A percentile compares a stretch with the other conserved stretches of the same genome.
These are phyloP conservation scores for Sarotherodon lohbergeri DNA, from an alignment of 2,113 vertebrate genomes.

Conservation along the genomic window DNA sequence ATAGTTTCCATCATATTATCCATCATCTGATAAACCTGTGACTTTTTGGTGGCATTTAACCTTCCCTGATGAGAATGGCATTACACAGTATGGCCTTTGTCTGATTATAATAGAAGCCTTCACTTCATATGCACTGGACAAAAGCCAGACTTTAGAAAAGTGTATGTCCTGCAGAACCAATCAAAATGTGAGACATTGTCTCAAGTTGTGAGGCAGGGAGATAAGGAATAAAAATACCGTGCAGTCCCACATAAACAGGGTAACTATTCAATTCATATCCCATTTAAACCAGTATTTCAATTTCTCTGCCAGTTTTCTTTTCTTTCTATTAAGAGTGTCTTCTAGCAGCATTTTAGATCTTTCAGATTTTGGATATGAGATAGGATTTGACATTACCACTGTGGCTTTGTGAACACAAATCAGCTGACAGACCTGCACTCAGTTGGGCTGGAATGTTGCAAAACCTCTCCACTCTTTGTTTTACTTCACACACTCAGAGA, in stretches of 20 bases:
- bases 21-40: neutral
- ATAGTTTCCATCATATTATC: neutral
- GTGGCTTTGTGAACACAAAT: neutral
- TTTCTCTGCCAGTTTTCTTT: neutral
- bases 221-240: neutral
- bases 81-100: neutral
- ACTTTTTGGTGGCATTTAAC: neutral
- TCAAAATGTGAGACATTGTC: neutral
- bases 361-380: neutral
- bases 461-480: neutral
- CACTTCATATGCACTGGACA: neutral
- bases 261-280: neutral
- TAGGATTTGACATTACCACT: neutral
- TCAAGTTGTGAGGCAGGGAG: neutral
- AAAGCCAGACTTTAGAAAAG: neutral
- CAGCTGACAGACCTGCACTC: slow-evolving; percentile 8
- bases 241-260: neutral
- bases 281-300: neutral
- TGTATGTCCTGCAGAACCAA: neutral
- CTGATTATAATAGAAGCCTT: neutral
- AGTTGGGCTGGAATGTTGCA: neutral
- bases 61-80: neutral
- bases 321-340: neutral
- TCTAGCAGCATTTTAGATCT: neutral
- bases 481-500: neutral